Evolutionary conservation across 2,888 invertebrate species (phyloP).

Genomic region (Drosophila sordidula): DNA sequence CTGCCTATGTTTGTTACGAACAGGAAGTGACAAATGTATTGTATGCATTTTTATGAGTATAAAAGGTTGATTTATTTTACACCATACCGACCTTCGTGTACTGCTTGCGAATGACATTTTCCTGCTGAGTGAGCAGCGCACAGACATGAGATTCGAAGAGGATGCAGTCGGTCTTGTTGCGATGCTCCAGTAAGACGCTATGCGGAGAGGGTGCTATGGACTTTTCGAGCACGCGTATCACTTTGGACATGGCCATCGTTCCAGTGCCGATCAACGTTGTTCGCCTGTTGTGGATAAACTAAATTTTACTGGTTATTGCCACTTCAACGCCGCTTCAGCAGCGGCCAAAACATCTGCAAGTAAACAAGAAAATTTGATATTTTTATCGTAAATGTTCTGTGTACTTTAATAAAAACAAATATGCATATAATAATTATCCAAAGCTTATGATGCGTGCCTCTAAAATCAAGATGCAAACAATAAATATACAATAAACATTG

Average conservation of each 20-base stretch:
- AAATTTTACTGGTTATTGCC: slow-evolving; percentile 29
- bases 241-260: slow-evolving; percentile 96
- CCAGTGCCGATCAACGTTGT: slow-evolving; percentile 13
- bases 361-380: slow-evolving; percentile 24
- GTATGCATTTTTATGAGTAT: not conserved
- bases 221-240: slow-evolving; percentile 95
- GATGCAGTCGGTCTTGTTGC: slow-evolving; percentile 93
- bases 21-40: not conserved
- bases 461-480: slow-evolving; percentile 43
- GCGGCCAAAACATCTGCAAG: slow-evolving; percentile 63
- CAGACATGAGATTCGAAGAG: slow-evolving; percentile 97
- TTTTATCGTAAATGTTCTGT: slow-evolving; percentile 12
- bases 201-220: slow-evolving; percentile 94
- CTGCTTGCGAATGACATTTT: slow-evolving; percentile 94
- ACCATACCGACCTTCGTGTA: slow-evolving; percentile 91
- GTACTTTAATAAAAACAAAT: slow-evolving; percentile 14
- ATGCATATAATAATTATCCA: slow-evolving; percentile 30
- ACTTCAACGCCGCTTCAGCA: slow-evolving; percentile 44
- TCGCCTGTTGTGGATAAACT: slow-evolving; percentile 28
- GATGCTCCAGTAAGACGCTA: slow-evolving; percentile 95
- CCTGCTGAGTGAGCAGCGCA: slow-evolving; percentile 88
- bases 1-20: not conserved
- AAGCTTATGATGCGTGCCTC: slow-evolving; percentile 31
- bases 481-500: slow-evolving; percentile 47
- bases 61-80: not conserved